Percentiles rank a stretch among this genome's conserved stretches.
Conservation (phyloP, 2,888 invertebrate species). For the Acanthosepion pharaonis region DNA sequence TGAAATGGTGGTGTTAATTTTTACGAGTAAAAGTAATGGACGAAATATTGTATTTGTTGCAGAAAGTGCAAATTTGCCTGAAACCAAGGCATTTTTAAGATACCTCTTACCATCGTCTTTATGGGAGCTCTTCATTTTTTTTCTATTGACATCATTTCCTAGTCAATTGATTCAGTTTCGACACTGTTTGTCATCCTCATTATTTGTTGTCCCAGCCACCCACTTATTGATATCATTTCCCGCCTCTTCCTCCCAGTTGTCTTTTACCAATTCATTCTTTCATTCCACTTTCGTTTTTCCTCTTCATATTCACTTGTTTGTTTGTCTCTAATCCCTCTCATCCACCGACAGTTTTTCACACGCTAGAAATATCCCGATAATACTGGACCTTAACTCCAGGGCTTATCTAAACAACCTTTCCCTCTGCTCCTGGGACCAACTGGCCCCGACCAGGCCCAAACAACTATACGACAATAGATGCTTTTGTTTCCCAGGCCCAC, state of each 20-base stretch:
- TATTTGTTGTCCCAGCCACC: not conserved
- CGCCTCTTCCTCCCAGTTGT: not conserved
- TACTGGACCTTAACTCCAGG: not conserved
- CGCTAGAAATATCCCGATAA: not conserved
- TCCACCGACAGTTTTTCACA: not conserved
- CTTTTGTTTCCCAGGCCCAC: not conserved
- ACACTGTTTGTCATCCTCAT: not conserved
- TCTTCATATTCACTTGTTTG: no score
- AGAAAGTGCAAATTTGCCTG: no score
- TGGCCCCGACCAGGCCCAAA: not conserved
- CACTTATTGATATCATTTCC: not conserved
- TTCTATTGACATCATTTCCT: no score
- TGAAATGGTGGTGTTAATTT: no score
- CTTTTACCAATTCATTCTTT: not conserved
- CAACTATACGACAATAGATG: not conserved
- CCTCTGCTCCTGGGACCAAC: no score
- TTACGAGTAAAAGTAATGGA: no score
- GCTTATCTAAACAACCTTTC: not conserved
- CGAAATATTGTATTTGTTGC: no score
- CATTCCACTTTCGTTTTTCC: no score
- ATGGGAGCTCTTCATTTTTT: no score
- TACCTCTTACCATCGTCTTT: no score
- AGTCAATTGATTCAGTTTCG: not conserved
- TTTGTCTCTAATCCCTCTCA: not conserved
- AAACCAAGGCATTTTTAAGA: no score